Evolutionary conservation across 2,888 invertebrate genomes (phyloP).

Genomic region (Ramazzottius varieornatus): DNA sequence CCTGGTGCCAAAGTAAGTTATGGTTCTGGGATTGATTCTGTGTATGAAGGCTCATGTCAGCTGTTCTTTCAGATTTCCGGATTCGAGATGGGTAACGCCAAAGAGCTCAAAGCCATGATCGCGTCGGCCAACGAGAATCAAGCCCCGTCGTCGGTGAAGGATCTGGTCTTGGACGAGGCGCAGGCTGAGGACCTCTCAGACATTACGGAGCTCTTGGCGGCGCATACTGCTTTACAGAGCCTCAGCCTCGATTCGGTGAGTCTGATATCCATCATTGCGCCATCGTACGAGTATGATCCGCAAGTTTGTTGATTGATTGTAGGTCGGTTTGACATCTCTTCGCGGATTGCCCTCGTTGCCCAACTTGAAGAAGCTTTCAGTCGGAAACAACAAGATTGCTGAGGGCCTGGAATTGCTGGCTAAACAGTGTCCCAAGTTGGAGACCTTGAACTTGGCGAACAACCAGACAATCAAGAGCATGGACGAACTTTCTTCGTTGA

Average conservation of each 20-base stretch:
- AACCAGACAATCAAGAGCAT: background rate
- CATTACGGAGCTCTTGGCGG: background rate
- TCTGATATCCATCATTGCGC: no score
- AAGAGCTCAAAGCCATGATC: no score
- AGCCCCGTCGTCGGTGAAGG: background rate
- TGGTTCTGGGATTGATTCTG: no score
- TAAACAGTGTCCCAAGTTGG: background rate
- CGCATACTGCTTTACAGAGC: background rate
- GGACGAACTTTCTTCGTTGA: background rate
- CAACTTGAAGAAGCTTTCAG: background rate
- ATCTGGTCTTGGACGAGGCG: background rate
- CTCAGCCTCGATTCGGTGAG: background rate
- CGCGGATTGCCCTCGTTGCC: background rate
- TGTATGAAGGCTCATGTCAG: no score
- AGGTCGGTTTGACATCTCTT: background rate
- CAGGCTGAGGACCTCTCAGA: background rate
- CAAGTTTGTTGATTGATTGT: no score
- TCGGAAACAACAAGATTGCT: background rate
- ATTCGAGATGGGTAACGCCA: no score
- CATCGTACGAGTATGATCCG: no score
- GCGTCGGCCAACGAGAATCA: no score
- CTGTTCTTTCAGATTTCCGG: no score
- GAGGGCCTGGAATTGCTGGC: background rate
- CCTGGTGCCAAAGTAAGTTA: no score
- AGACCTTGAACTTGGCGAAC: no score